Base-by-base conservation (phyloP, 2,888 invertebrate species). In the Acleris laterana region DNA sequence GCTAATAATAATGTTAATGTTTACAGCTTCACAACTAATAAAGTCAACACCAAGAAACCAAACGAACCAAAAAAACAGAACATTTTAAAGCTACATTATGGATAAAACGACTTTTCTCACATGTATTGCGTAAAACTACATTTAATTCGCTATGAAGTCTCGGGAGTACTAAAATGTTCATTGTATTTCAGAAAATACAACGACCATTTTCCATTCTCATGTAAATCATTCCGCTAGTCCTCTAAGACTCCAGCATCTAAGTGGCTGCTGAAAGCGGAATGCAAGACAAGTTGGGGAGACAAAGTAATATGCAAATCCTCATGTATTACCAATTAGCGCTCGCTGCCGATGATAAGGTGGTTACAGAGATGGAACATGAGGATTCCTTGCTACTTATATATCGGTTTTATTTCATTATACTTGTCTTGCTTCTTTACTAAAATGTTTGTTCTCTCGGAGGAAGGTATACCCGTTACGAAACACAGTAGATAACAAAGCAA, bases 231-330 rank as follows among this genome's bases (percentile, higher is more conserved):
- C 25, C 46, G n/a, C 44, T 52, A 55, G 53, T 28, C 32, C 28
- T 32, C 32, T 28, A 51, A 46, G 38, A 38, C 42, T 38, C 28
- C 11, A 48, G 56, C 56, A 38, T 25, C 61, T 46, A 38, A 66
- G 66, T 56, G 66, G 53, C 42, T 65, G 77, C 68, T 62, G 70
- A 81, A 82, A 85, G 85, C 84, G 82, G 80, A 78, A 77, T 79
- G 71, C 72, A 66, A 74, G 75, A 73, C 78, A 80, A 78, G 81
- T 61, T 83, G 77, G 86, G 76, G 59, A 83, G 85, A 88, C 88
- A 88, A 88, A 90, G 89, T 87, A 89, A 89, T 89, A 90, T 90
- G 90, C 87, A 89, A 91, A 91, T 89, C 80, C 84, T 86, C 86
- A 87, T 90, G 89, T 89, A 90, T 89, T 89, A 88, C 87, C 88